phyloP scores from a whole-genome alignment of 2,888 invertebrate genomes.

The Salpingus planirostris region DNA sequence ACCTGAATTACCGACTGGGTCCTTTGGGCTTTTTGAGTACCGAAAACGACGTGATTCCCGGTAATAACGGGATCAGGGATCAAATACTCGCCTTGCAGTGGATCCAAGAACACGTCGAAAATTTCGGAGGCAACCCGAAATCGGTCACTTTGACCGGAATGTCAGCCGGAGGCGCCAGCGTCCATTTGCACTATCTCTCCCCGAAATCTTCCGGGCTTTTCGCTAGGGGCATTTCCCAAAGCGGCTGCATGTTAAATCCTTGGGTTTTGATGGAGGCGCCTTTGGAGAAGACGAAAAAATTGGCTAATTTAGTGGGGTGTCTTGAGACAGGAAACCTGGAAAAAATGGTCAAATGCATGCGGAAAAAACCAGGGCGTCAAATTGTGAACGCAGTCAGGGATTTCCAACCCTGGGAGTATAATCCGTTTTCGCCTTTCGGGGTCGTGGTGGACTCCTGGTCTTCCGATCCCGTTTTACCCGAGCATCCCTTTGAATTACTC shows the following conservation, averaged over 20 bases:
- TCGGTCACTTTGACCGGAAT: conserved; percentile 59
- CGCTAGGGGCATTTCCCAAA: conserved; percentile 56
- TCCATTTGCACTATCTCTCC: conserved; percentile 52
- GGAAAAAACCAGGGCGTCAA: conserved; percentile 49
- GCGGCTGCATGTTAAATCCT: conserved; percentile 58
- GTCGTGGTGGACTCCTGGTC: conserved; percentile 56
- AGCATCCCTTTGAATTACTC: conserved; percentile 55
- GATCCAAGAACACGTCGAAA: conserved; percentile 57
- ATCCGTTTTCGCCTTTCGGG: conserved; percentile 64
- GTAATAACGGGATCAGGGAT: conserved; percentile 67
- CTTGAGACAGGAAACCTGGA: conserved; percentile 44
- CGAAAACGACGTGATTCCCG: conserved; percentile 57
- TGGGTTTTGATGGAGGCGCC: conserved; percentile 49
- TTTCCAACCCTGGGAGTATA: conserved; percentile 54
- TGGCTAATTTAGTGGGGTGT: conserved; percentile 58
- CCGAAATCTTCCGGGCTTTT: conserved; percentile 43
- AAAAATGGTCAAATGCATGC: conserved; percentile 51
- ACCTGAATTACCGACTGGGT: conserved; percentile 63
- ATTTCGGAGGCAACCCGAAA: conserved; percentile 64
- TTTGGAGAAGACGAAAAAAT: conserved; percentile 50
- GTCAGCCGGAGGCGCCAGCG: conserved; percentile 68
- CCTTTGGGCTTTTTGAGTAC: conserved; percentile 65
- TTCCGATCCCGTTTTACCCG: conserved; percentile 54
- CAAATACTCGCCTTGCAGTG: conserved; percentile 62
- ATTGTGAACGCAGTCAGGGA: conserved; percentile 50